Conservation (phyloP, 2,113 vertebrate species). For the Anarhynchus alexandrinus region DNA sequence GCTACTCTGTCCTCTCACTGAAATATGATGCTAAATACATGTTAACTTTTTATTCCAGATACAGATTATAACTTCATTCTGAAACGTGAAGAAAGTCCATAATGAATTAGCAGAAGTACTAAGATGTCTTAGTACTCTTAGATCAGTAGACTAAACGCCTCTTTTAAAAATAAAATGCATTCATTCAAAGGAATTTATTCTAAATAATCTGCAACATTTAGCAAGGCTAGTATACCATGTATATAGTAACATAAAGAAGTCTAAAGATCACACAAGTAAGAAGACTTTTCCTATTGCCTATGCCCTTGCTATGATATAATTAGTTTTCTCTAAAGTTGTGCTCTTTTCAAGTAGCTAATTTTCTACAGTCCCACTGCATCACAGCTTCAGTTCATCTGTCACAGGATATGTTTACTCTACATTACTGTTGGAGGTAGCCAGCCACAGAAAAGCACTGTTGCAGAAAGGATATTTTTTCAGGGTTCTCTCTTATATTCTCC, state of each 20-base stretch:
- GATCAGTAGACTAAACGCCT: neutral
- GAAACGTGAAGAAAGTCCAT: neutral
- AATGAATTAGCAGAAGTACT: neutral
- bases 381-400: neutral
- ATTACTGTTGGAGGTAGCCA: neutral
- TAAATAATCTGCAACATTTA: neutral
- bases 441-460: neutral
- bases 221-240: neutral
- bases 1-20: neutral
- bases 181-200: neutral
- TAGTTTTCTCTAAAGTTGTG: neutral
- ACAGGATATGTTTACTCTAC: neutral
- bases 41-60: neutral
- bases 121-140: neutral
- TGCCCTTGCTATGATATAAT: neutral
- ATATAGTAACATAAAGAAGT: neutral
- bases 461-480: neutral
- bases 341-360: neutral
- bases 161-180: neutral
- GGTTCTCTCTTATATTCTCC: neutral
- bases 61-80: neutral
- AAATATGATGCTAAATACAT: neutral
- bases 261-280: neutral
- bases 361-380: neutral
- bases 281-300: neutral